phyloP scores from a whole-genome alignment of 1,140 invertebrate genomes.

The Venustaconcha ellipsiformis region DNA sequence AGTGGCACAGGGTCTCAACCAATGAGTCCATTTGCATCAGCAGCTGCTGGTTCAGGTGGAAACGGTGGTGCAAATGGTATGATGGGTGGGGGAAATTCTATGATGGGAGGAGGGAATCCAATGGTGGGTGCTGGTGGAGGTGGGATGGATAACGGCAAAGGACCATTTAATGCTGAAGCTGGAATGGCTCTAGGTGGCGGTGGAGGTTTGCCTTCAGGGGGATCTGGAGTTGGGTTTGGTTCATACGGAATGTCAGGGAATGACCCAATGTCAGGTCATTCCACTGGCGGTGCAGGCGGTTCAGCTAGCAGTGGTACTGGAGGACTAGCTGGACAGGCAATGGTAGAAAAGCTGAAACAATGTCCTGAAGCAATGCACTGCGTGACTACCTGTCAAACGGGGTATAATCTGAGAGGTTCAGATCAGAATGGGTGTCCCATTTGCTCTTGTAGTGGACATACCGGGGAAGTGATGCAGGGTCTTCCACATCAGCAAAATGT shows the following conservation, averaged over 20 bases:
- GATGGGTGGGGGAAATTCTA: neutral
- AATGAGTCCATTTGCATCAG: conserved; percentile 8
- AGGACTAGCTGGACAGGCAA: neutral
- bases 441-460: conserved; percentile 14
- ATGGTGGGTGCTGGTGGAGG: neutral
- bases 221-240: neutral
- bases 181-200: neutral
- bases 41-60: neutral
- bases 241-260: too few relatives aligned
- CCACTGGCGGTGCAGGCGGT: too few relatives aligned
- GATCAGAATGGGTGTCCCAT: conserved; percentile 10
- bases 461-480: neutral
- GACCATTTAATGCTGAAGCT: neutral
- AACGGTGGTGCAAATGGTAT: neutral
- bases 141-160: conserved; percentile 2
- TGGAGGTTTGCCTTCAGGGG: neutral
- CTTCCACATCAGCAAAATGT: too few relatives aligned
- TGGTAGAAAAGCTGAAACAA: conserved; percentile 6
- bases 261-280: too few relatives aligned
- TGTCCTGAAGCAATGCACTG: conserved; percentile 17
- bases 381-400: conserved; percentile 8
- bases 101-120: neutral
- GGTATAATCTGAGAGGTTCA: conserved; percentile 7
- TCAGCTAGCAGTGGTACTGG: neutral
- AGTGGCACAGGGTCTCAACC: conserved; percentile 7